These are phyloP conservation scores for Dynastes grantii DNA, from an alignment of 2,888 invertebrate genomes.

Conservation along the genomic window DNA sequence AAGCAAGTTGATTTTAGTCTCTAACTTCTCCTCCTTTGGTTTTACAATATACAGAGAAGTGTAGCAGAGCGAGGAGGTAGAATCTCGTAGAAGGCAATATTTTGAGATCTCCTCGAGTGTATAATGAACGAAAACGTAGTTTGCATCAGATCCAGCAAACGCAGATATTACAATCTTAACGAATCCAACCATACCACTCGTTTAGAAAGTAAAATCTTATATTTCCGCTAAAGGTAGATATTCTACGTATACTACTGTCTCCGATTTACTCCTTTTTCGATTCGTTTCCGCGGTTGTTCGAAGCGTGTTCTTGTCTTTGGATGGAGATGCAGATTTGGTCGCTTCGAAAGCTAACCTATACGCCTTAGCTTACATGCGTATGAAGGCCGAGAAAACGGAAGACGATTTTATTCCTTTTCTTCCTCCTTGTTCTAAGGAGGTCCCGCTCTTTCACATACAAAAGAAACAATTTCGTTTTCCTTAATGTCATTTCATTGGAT, in stretches of 20 bases:
- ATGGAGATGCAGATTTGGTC: slow-evolving; percentile 13
- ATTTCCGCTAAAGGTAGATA: slow-evolving; percentile 6
- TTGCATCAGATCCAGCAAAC: slow-evolving; percentile 33
- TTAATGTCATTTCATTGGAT: slow-evolving; percentile 48
- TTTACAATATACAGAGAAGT: background rate
- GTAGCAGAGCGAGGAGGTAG: background rate
- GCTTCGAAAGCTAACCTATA: slow-evolving; percentile 5
- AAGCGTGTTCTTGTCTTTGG: slow-evolving; percentile 20
- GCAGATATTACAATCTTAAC: slow-evolving; percentile 45
- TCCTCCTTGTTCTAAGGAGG: background rate
- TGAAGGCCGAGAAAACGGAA: slow-evolving; percentile 5
- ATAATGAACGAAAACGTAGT: slow-evolving; percentile 43
- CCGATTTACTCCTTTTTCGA: background rate
- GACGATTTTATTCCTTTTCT: slow-evolving; percentile 13
- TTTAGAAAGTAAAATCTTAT: slow-evolving; percentile 41
- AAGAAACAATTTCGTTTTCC: slow-evolving; percentile 49
- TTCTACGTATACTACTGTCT: background rate
- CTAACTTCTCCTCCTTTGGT: background rate
- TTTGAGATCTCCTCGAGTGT: slow-evolving; percentile 42
- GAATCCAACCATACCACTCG: slow-evolving; percentile 28
- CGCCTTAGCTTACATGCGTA: background rate
- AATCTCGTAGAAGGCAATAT: slow-evolving; percentile 7
- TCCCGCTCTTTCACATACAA: slow-evolving; percentile 22
- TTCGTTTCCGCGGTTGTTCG: background rate
- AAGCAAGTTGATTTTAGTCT: slow-evolving; percentile 22